Base-by-base conservation (phyloP, 2,797 vertebrate species). In the Clarias laeviceps region DNA sequence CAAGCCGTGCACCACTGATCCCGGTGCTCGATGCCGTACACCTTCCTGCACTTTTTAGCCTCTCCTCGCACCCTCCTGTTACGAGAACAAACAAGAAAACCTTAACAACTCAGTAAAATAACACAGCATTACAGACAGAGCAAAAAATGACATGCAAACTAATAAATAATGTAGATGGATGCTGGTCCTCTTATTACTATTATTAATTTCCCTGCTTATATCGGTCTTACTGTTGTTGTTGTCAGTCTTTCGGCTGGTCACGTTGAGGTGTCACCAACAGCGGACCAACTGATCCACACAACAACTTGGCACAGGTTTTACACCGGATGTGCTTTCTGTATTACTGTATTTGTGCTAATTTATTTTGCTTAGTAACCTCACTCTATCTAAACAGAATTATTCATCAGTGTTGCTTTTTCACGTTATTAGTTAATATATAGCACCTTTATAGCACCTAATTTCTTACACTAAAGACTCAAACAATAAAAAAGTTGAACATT, bases 1-100 rank as follows among this genome's bases (percentile, higher is more conserved):
- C 97, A 98, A 85, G 97, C 96, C 0, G 97, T 97, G 93, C 97
- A 98, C 97, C 97, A 98, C 93, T 97, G 97, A 83, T 97, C 96
- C 91, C 96, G 94, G 87, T 96, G 96, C 93, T 98, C 97, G 37
- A 97, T 96, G 32, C 97, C 97, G 1, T 98, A 98, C 5, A 98
- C 97, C 88, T 98, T 98, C 17, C 97, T 95, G 90, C 97, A 98
- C 90, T 98, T 98, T 66, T 97, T 98, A 88, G 97, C 97, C 91
- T 97, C 97, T 0, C 97, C 96, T 0, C 97, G 96, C 87, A 95
- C 93, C 92, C 97, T 97, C 92, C 98, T 99, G 92, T 32, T 12
- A 24, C 0, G 1, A 59, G 20, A 69, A 66, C 2, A 17, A 72
- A 27, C 3, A 4, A n/a, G 59, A 79, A n/a, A 62, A 62, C 73